Conservation (phyloP, 2,113 vertebrate genomes). For the Peromyscus maniculatus region DNA sequence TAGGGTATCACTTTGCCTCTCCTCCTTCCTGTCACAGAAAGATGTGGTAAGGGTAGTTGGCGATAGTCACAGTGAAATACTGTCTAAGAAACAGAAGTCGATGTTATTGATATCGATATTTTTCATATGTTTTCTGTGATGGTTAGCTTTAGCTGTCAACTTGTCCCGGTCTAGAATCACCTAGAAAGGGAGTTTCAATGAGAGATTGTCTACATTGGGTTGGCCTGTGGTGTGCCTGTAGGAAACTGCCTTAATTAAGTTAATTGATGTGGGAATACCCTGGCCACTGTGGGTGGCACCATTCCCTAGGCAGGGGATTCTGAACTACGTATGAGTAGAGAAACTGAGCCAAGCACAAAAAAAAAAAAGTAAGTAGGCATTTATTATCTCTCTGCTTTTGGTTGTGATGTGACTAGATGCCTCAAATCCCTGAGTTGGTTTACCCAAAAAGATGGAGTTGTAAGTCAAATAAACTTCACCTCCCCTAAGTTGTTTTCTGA, state of each 20-base stretch:
- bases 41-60: background rate
- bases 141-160: background rate
- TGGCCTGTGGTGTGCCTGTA: background rate
- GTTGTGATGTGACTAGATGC: background rate
- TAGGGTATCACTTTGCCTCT: background rate
- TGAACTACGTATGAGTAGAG: background rate
- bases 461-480: background rate
- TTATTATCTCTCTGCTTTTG: background rate
- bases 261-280: background rate
- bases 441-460: background rate
- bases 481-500: background rate
- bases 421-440: background rate
- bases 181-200: background rate
- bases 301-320: background rate
- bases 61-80: background rate
- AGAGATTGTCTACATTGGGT: background rate
- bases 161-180: background rate
- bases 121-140: background rate
- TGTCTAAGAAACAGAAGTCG: constrained; percentile 22
- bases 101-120: background rate
- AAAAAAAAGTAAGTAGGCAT: no score
- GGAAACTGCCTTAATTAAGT: background rate
- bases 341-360: background rate
- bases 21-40: background rate
- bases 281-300: background rate